Evolutionary conservation across 2,888 invertebrate species (phyloP).

Genomic region (Apodemia zela): DNA sequence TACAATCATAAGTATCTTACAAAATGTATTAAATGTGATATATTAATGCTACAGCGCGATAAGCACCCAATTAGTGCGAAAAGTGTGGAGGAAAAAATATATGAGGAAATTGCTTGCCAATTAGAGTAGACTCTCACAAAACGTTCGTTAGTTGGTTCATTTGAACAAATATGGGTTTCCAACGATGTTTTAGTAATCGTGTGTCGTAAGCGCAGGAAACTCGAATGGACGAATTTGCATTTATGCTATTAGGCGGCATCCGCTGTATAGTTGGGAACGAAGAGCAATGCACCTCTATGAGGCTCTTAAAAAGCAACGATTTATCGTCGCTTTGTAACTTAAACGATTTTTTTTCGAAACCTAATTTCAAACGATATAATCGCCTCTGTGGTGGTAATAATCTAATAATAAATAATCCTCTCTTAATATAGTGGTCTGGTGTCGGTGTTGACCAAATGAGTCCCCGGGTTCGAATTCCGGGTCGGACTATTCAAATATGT

Average conservation of each 20-base stretch:
- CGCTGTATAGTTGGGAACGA: slow-evolving; percentile 38
- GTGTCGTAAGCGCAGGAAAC: slow-evolving; percentile 52
- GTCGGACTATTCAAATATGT: no score
- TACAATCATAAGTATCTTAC: not conserved
- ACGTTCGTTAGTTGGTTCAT: slow-evolving; percentile 33
- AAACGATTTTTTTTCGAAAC: no score
- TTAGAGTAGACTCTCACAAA: slow-evolving; percentile 45
- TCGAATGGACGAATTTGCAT: slow-evolving; percentile 71
- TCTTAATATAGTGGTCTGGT: no score
- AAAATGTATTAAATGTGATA: not conserved
- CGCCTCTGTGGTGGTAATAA: no score
- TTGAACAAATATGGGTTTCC: slow-evolving; percentile 29
- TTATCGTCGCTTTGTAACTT: no score
- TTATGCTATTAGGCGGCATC: slow-evolving; percentile 67
- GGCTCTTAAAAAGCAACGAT: no score
- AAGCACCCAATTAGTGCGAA: slow-evolving; percentile 49
- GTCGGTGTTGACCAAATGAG: no score
- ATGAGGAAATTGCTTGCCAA: slow-evolving; percentile 47
- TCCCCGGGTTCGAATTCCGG: no score
- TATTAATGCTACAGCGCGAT: slow-evolving; percentile 18
- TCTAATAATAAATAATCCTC: no score
- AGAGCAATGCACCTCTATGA: not conserved
- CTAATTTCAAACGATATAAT: no score
- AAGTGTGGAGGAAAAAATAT: slow-evolving; percentile 41
- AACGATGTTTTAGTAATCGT: slow-evolving; percentile 23